phyloP scores from a whole-genome alignment of 2,888 invertebrate species.

The Glaucopsyche alexis region DNA sequence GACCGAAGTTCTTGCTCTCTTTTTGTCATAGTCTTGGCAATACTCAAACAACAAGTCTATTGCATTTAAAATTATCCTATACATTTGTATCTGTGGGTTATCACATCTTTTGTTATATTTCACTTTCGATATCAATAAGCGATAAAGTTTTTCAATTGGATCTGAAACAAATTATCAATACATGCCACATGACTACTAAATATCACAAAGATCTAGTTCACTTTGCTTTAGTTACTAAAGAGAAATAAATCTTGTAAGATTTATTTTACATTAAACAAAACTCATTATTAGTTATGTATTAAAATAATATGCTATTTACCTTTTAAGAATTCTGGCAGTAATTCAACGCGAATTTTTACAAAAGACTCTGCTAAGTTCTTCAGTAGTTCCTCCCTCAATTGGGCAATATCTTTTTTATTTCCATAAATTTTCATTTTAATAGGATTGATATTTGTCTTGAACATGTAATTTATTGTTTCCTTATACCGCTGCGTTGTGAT shows the following conservation, averaged over 20 bases:
- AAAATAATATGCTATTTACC: background rate
- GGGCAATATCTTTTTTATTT: background rate
- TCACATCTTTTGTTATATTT: conserved; percentile 6
- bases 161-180: background rate
- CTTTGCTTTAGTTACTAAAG: too few relatives aligned
- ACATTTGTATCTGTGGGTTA: background rate
- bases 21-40: background rate
- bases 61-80: background rate
- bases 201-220: too few relatives aligned
- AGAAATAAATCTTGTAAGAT: background rate
- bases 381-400: background rate
- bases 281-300: too few relatives aligned
- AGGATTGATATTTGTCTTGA: conserved; percentile 61
- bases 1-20: too few relatives aligned
- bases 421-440: conserved; percentile 64
- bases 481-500: conserved; percentile 79
- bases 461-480: conserved; percentile 65
- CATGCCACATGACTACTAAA: background rate
- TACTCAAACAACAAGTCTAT: background rate
- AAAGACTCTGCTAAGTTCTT: background rate
- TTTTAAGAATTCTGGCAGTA: background rate
- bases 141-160: background rate
- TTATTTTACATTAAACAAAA: background rate
- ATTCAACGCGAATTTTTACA: background rate
- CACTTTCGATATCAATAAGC: background rate